A percentile compares a stretch with the other conserved stretches of the same genome.
Evolutionary conservation across 1,140 invertebrate species (phyloP).

Genomic region (Lepidostoma basale): DNA sequence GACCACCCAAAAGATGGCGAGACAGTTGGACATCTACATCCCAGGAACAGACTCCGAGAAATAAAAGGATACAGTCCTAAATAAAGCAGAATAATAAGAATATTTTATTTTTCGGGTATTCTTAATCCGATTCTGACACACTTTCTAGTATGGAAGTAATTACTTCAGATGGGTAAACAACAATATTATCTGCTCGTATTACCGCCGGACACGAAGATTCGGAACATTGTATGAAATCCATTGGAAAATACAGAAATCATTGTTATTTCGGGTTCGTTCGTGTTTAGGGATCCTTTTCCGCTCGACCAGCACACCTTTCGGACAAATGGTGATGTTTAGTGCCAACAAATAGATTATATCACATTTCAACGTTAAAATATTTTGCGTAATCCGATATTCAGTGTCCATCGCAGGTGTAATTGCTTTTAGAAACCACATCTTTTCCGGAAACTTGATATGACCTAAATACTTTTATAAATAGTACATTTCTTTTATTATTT

Average conservation of each 20-base stretch:
- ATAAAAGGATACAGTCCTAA: too few species aligned
- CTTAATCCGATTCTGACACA: too few species aligned
- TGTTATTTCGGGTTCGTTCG: background rate
- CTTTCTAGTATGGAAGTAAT: too few species aligned
- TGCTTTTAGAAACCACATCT: constrained; percentile 1
- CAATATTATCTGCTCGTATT: constrained; percentile 39
- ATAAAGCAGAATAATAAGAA: too few species aligned
- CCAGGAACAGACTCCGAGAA: too few species aligned
- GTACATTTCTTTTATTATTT: too few species aligned
- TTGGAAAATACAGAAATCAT: background rate
- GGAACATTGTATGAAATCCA: background rate
- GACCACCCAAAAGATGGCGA: too few species aligned
- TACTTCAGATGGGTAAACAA: background rate
- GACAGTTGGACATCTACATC: too few species aligned
- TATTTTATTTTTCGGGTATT: too few species aligned
- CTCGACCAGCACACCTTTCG: constrained; percentile 6
- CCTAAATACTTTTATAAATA: too few species aligned
- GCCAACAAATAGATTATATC: constrained; percentile 2
- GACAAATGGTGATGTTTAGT: constrained; percentile 1
- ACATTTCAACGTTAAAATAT: constrained; percentile 1
- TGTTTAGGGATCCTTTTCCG: constrained; percentile 12
- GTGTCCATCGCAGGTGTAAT: constrained; percentile 16
- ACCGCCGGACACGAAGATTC: constrained; percentile 11
- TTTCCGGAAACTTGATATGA: constrained; percentile 8
- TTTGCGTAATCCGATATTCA: constrained; percentile 19